Conservation (phyloP, 2,797 vertebrate genomes). For the Tadarida brasiliensis region DNA sequence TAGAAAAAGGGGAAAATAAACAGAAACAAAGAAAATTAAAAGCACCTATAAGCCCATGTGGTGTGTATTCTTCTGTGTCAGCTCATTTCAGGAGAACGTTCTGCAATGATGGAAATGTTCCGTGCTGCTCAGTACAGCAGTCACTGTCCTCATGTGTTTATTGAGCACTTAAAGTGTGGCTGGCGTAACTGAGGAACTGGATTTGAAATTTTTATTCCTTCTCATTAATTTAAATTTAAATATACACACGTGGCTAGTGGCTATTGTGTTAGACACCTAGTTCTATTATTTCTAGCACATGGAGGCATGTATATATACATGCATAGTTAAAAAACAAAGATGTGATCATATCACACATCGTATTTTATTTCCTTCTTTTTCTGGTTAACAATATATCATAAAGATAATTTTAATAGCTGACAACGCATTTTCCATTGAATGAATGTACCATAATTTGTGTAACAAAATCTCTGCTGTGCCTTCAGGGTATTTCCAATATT, state of each 20-base stretch:
- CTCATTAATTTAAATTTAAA: neutral
- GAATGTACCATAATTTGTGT: neutral
- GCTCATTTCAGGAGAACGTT: neutral
- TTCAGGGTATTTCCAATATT: constrained; percentile 29
- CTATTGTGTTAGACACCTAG: neutral
- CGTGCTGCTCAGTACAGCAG: too few species aligned
- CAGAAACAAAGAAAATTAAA: constrained; percentile 29
- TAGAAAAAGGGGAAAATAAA: neutral
- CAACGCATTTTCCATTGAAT: neutral
- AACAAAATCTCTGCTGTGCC: neutral
- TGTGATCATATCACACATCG: neutral
- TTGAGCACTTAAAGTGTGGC: neutral
- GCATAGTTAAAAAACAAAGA: neutral
- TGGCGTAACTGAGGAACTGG: neutral
- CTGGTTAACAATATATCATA: neutral
- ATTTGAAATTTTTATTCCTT: neutral
- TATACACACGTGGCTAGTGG: neutral
- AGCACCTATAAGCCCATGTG: too few species aligned
- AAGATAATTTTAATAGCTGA: neutral
- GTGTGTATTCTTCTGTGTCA: neutral
- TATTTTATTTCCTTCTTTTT: neutral
- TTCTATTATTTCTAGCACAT: neutral
- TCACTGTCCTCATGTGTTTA: neutral
- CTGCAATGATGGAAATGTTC: neutral
- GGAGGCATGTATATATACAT: neutral